These are phyloP conservation scores for Limnephilus marmoratus DNA, from an alignment of 2,888 invertebrate genomes.

Conservation along the genomic window DNA sequence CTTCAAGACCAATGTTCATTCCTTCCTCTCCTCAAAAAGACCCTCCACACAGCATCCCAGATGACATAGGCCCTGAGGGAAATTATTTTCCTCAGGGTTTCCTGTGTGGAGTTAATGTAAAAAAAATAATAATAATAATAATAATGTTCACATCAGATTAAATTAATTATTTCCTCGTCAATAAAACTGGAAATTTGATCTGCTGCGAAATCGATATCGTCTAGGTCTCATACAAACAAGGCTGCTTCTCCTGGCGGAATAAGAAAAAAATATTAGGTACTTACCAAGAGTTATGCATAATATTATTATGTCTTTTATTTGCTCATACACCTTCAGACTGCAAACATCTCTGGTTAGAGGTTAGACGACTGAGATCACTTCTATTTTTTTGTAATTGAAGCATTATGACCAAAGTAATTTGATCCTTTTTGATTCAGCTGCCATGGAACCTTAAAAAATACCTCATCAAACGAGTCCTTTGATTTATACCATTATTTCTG, in stretches of 20 bases:
- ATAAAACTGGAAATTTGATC: neutral
- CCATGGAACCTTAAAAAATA: neutral
- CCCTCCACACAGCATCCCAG: no score
- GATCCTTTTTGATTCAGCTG: neutral
- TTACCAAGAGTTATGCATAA: no score
- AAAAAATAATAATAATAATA: no score
- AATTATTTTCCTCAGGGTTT: no score
- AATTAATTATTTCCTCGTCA: neutral
- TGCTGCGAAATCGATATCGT: neutral
- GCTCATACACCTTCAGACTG: neutral
- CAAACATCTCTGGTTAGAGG: neutral
- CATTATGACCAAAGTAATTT: neutral
- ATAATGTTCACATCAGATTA: neutral
- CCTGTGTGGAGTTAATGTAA: no score
- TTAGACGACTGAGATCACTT: neutral
- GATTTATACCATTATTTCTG: conserved; percentile 17
- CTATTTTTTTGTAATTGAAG: neutral
- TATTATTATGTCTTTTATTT: no score
- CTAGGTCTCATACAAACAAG: neutral
- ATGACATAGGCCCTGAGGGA: no score
- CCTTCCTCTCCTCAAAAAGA: no score
- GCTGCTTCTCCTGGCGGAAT: neutral
- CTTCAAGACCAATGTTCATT: no score
- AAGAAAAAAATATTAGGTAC: neutral
- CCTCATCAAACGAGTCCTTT: neutral